These are phyloP conservation scores for Lycophotia porphyrea DNA, from an alignment of 2,888 invertebrate genomes.

Conservation along the genomic window DNA sequence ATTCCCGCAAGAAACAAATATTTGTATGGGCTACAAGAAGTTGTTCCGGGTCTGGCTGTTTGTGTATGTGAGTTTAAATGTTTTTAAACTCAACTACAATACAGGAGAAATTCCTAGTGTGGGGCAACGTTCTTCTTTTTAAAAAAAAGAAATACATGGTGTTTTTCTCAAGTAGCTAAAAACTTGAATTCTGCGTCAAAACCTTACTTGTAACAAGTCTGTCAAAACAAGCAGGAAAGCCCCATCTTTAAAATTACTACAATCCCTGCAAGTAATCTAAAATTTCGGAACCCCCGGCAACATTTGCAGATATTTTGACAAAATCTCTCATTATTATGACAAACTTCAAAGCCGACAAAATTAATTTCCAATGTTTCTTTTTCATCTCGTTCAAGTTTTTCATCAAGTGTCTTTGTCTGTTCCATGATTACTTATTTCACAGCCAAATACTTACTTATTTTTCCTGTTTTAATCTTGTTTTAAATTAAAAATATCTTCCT, in stretches of 20 bases:
- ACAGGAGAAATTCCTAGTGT: too few species aligned
- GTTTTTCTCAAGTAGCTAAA: not conserved
- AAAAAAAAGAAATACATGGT: not conserved
- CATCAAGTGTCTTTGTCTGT: conserved; percentile 70
- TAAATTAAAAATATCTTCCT: conserved; percentile 65
- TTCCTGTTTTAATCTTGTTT: conserved; percentile 65
- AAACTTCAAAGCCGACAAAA: conserved; percentile 68
- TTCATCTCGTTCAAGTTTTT: conserved; percentile 66
- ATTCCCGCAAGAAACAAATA: too few species aligned
- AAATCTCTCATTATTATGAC: conserved; percentile 66
- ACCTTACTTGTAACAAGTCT: not conserved
- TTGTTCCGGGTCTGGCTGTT: too few species aligned
- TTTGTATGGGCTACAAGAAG: too few species aligned
- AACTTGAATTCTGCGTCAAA: not conserved
- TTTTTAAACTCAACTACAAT: too few species aligned
- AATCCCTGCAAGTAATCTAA: conserved; percentile 32
- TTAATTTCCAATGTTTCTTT: conserved; percentile 69
- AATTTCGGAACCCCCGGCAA: conserved; percentile 28
- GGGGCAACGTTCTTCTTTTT: too few species aligned
- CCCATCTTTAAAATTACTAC: not conserved
- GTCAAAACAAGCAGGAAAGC: too few species aligned
- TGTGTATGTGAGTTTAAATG: too few species aligned
- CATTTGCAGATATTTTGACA: conserved; percentile 48
- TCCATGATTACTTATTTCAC: conserved; percentile 71
- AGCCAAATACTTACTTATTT: conserved; percentile 63